Evolutionary conservation across 2,113 vertebrate genomes (phyloP), one percentile per base, ranked within the genome.

Genomic region (Empidonax traillii): DNA sequence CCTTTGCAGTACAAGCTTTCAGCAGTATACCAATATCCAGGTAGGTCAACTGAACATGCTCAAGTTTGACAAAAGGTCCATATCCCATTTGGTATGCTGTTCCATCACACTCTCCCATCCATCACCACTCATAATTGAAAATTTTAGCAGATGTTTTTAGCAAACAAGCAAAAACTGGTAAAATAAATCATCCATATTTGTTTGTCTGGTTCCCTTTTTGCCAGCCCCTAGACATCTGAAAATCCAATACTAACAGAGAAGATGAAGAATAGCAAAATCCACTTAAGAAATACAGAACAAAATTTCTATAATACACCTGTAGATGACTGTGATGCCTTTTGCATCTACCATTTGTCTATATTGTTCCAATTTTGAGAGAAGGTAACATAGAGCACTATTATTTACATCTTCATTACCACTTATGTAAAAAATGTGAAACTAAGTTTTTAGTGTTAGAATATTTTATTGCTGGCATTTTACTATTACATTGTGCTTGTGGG

Each of bases 1-100:
- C 82, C 59, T 94, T 82, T 88, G 71, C 75, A 90, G 67, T 74
- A 91, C 82, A 91, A 91, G 94, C 27, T 95, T 95, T 93, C 87
- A 87, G 55, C 59, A 67, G 55, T 71, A 84, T 31, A 78, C 67
- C 87, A 90, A 84, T 91, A 96, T 80, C 55, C 87, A 88, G 75
- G 63, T 44, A 80, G 93, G 85, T 90, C 90, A 86, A 59, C 37
- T 56, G 71, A 91, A 85, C 90, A 67, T 52, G 78, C 35, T 86
- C 74, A 68, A 10, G 77, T 85, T 73, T 7, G 15, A 47, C 2
- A 0, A 76, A 85, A 74, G 46, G 59, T 80, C 85, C 35, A 27
- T 44, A 53, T 90, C 30, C 44, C 19, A 28, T 74, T 85, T 47
- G 21, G 22, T 59, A 25, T 66, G 30, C 43, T 83, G 21, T 59